Evolutionary conservation across 1,140 invertebrate genomes (phyloP).

Genomic region (Drosophila repletoides): DNA sequence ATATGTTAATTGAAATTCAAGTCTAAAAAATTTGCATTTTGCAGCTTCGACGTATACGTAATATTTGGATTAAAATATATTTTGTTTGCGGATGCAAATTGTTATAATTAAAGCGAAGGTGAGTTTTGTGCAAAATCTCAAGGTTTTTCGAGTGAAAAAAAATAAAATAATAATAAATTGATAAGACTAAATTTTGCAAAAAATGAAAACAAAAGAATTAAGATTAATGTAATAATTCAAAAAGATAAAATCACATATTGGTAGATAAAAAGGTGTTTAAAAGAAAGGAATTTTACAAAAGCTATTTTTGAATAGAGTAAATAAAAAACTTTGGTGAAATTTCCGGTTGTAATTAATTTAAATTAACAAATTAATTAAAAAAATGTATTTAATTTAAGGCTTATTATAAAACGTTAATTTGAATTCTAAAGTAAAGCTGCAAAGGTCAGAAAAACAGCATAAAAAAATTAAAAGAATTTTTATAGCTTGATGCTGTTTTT

Average conservation of each 20-base stretch:
- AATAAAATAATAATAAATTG: too few relatives aligned
- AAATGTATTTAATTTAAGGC: neutral
- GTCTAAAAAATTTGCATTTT: slow-evolving; percentile 35
- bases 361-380: neutral
- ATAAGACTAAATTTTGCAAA: too few relatives aligned
- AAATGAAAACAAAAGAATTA: too few relatives aligned
- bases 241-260: too few relatives aligned
- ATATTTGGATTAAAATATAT: slow-evolving; percentile 40
- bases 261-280: too few relatives aligned
- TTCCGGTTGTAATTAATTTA: neutral
- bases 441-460: neutral
- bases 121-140: slow-evolving; percentile 9
- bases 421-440: neutral
- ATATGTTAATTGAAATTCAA: slow-evolving; percentile 15
- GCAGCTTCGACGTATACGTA: slow-evolving; percentile 26
- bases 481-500: slow-evolving; percentile 5
- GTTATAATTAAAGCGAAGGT: slow-evolving; percentile 35
- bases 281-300: too few relatives aligned
- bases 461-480: neutral
- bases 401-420: neutral
- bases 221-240: too few relatives aligned
- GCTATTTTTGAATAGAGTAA: too few relatives aligned
- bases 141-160: slow-evolving; percentile 1
- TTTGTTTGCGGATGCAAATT: slow-evolving; percentile 19
- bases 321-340: too few relatives aligned